Evolutionary conservation across 2,797 vertebrate genomes (phyloP).

Genomic region (Heliangelus exortis): DNA sequence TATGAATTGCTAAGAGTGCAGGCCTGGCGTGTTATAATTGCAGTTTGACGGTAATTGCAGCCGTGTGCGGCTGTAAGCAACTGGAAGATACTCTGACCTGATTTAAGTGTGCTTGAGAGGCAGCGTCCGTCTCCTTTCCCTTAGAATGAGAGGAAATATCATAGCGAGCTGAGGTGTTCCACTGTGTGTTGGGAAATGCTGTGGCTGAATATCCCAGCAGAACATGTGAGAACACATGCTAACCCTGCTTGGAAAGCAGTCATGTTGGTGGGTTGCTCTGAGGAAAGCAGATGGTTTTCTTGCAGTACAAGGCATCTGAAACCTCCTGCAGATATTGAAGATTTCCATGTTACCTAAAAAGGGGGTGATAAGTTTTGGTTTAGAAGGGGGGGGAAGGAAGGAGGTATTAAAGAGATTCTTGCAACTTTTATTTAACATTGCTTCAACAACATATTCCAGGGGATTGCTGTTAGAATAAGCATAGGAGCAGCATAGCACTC

Average conservation of each 20-base stretch:
- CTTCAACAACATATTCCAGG: neutral
- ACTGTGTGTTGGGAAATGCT: neutral
- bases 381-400: neutral
- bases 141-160: neutral
- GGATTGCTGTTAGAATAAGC: neutral
- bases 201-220: neutral
- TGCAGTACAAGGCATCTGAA: neutral
- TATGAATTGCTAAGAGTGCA: neutral
- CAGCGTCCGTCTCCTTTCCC: neutral
- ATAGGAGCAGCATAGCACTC: neutral
- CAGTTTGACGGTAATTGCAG: neutral
- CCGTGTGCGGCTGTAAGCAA: neutral
- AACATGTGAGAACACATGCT: neutral
- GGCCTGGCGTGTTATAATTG: neutral
- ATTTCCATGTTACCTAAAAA: neutral
- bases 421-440: neutral
- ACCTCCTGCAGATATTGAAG: neutral
- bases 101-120: neutral
- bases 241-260: rapidly evolving
- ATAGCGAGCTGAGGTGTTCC: neutral
- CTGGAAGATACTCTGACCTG: neutral
- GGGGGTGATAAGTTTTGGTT: neutral
- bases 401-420: neutral
- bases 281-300: neutral
- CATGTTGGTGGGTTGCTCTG: neutral